Percentiles rank a stretch among this genome's conserved stretches.
These are phyloP conservation scores for Bos indicus DNA, from an alignment of 2,113 vertebrate genomes.

Conservation along the genomic window DNA sequence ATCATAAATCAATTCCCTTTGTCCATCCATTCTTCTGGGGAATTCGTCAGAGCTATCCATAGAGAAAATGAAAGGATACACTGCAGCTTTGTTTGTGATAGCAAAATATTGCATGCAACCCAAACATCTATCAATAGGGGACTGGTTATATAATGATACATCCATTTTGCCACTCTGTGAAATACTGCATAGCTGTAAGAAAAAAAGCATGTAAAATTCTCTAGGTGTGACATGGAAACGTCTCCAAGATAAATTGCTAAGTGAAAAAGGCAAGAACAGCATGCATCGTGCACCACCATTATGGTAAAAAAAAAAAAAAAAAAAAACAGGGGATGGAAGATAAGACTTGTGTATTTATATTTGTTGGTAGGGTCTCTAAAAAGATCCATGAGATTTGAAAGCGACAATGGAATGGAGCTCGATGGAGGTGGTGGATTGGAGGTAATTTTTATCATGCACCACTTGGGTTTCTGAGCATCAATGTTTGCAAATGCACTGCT, in stretches of 20 bases:
- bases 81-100: background rate
- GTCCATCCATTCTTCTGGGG: background rate
- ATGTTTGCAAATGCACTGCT: background rate
- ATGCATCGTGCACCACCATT: background rate
- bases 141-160: background rate
- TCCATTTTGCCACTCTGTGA: background rate
- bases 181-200: background rate
- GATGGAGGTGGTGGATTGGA: rapidly evolving
- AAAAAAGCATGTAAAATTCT: background rate
- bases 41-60: background rate
- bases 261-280: background rate
- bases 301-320: background rate
- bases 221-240: background rate
- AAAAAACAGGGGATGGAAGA: no score
- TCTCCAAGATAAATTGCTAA: background rate
- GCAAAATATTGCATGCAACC: background rate
- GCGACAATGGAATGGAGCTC: rapidly evolving
- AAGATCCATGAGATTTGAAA: background rate
- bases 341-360: background rate
- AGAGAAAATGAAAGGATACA: background rate
- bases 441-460: background rate
- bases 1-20: background rate
- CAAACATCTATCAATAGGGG: background rate
- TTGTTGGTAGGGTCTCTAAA: background rate
- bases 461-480: background rate